Evolutionary conservation across 2,797 vertebrate species (phyloP), one percentile per base, ranked within the genome.

Genomic region (Geotrypetes seraphini): DNA sequence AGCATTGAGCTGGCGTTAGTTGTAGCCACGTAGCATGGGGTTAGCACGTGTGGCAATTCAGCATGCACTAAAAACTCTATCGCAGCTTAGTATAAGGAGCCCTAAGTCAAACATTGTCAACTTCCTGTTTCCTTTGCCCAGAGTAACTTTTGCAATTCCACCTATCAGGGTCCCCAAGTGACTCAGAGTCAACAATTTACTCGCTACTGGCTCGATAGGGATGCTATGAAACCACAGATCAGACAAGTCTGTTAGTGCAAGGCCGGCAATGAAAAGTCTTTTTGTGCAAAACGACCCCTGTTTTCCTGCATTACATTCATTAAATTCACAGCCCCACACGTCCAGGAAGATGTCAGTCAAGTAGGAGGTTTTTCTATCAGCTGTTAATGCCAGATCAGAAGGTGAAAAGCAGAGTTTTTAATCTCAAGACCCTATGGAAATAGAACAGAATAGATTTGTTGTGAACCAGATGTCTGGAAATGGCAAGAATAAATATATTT

Each of bases 331-430:
- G 60, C 37, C 56, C 68, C 39, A 38, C 52, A 23, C 63, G 60
- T 56, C 51, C 46, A 16, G 57, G 60, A 70, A 58, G 64, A 50
- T 36, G 33, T 63, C 62, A 59, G 52, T 53, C 50, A 60, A 12
- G 28, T 31, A 30, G 55, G 50, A 55, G 50, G 45, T 54, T 59
- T 64, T 62, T 57, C 54, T 55, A 43, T 57, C 57, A 37, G 42
- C 57, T 53, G 53, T 67, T 65, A 69, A 69, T 67, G 61, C 63
- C 63, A 65, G 58, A 57, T 65, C 60, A 56, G 50, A 52, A 65
- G 63, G 69, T 67, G 69, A 65, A 52, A 63, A 63, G 61, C 41
- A 40, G 56, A 56, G 50, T 53, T 63, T n/a, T 71, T 67, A 67
- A 69, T 69, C 60, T 65, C 52, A 22, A 47, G 66, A 63, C 63